Evolutionary conservation across 2,113 vertebrate species (phyloP).

Genomic region (Poecile atricapillus): DNA sequence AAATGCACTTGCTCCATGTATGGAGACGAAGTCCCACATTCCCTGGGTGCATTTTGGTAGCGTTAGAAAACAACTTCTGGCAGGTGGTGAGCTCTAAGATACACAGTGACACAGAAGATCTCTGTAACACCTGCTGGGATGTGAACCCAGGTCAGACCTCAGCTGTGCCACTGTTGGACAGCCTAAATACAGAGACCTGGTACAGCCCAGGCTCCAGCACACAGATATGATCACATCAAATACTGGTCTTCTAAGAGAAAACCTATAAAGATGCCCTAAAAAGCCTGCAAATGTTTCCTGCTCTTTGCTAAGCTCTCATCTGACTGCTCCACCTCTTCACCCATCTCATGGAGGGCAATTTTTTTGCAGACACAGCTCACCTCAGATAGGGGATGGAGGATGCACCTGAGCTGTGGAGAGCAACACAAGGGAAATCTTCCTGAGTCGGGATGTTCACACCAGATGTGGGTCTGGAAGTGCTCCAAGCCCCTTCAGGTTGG

Average conservation of each 20-base stretch:
- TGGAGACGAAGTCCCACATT: not conserved
- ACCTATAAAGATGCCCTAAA: fast-evolving
- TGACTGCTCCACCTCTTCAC: not conserved
- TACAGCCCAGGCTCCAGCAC: not conserved
- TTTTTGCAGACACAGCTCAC: not conserved
- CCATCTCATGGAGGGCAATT: not conserved
- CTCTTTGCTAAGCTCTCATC: not conserved
- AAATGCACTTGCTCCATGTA: not conserved
- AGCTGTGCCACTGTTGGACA: not conserved
- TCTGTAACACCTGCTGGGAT: not conserved
- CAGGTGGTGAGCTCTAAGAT: not conserved
- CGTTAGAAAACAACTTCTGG: fast-evolving
- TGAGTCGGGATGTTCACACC: fast-evolving
- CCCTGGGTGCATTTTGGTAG: not conserved
- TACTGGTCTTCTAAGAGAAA: not conserved
- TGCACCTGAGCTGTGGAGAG: not conserved
- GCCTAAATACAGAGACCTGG: not conserved
- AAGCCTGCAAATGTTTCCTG: not conserved
- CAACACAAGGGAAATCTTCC: not conserved
- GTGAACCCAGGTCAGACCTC: not conserved
- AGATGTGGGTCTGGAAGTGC: not conserved
- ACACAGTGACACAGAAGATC: fast-evolving
- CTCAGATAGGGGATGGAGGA: not conserved
- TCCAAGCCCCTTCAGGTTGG: not conserved
- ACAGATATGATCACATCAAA: not conserved